These are phyloP conservation scores for Harpagifer antarcticus DNA, from an alignment of 2,797 vertebrate genomes.

Conservation along the genomic window DNA sequence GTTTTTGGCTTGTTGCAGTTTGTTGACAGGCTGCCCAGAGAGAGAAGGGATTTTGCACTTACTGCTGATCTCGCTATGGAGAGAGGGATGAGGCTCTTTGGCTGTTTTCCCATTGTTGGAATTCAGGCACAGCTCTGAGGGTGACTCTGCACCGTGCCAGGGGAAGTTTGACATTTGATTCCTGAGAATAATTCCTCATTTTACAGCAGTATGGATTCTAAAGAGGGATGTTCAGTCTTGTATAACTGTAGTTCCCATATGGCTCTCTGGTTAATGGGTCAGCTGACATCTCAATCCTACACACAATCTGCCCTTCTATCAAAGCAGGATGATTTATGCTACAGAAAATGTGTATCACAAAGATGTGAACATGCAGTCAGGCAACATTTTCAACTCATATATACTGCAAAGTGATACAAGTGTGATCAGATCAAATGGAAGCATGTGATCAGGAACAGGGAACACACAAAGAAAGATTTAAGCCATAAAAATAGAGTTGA, in stretches of 20 bases:
- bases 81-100: constrained; percentile 40
- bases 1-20: constrained; percentile 57
- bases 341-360: not conserved
- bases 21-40: constrained; percentile 64
- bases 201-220: constrained; percentile 10
- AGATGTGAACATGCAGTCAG: not conserved
- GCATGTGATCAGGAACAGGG: not conserved
- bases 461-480: not conserved
- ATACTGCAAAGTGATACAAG: not conserved
- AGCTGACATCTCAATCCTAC: constrained; percentile 48
- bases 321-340: constrained; percentile 34
- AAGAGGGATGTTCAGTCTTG: constrained; percentile 30
- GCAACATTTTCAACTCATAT: not conserved
- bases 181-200: constrained; percentile 9
- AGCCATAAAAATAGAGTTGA: not conserved
- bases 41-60: constrained; percentile 57
- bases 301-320: constrained; percentile 48
- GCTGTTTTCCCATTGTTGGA: constrained; percentile 42
- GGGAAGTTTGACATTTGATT: constrained; percentile 26
- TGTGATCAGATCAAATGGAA: constrained; percentile 6
- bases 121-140: constrained; percentile 13
- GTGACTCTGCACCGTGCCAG: not conserved
- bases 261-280: constrained; percentile 53
- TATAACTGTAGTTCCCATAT: constrained; percentile 51
- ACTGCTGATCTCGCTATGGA: constrained; percentile 46